A percentile compares a stretch with the other conserved stretches of the same genome.
phyloP scores from a whole-genome alignment of 2,888 invertebrate species.

The Petrolisthes cinctipes region DNA sequence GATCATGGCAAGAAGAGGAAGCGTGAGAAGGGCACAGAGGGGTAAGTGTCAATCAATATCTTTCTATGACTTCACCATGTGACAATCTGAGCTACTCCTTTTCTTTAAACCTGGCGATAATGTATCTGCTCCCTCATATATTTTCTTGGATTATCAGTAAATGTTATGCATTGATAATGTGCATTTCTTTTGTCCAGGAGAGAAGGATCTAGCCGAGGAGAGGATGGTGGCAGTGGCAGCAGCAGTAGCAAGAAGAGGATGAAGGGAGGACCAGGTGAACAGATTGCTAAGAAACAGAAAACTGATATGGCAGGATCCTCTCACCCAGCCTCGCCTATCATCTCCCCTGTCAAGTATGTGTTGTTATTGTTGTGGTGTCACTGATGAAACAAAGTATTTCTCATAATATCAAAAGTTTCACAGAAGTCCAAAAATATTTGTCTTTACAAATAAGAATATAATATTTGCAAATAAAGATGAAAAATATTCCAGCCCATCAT shows the following conservation, averaged over 20 bases:
- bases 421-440: no score
- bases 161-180: no score
- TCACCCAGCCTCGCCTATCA: neutral
- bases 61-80: no score
- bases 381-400: neutral
- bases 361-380: neutral
- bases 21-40: conserved; percentile 35
- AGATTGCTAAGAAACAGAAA: conserved; percentile 54
- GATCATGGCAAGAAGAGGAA: conserved; percentile 67
- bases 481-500: no score
- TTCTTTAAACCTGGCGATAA: no score
- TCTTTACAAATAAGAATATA: no score
- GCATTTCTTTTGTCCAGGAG: neutral
- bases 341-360: neutral
- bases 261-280: conserved; percentile 53
- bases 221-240: conserved; percentile 12
- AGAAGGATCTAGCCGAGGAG: neutral
- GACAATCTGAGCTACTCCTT: no score
- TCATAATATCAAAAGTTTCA: no score
- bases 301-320: conserved; percentile 46
- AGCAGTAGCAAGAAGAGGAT: conserved; percentile 53
- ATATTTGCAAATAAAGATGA: no score
- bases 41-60: neutral
- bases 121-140: no score
- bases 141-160: no score